Conservation (phyloP, 23 tunicate genomes). For the Styela clava region DNA sequence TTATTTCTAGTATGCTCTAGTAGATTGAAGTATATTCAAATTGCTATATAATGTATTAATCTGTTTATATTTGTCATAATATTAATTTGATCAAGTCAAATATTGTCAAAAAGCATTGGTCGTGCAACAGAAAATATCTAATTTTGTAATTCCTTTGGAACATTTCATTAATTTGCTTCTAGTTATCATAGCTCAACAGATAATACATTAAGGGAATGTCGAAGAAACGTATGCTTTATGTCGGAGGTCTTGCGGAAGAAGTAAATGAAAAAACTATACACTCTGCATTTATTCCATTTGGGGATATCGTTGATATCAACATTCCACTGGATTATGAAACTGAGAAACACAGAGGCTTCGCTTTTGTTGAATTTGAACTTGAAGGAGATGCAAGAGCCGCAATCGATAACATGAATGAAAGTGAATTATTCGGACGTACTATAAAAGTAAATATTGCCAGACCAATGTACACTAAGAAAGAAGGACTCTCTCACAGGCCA, state of each 20-base stretch:
- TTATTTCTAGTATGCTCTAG: too few relatives aligned
- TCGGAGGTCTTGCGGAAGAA: slow-evolving; percentile 91
- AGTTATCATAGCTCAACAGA: too few relatives aligned
- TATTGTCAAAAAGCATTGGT: too few relatives aligned
- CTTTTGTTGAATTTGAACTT: slow-evolving; percentile 84
- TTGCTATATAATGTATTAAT: too few relatives aligned
- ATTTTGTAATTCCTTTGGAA: too few relatives aligned
- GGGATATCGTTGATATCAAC: slow-evolving; percentile 96
- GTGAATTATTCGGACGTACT: slow-evolving; percentile 94
- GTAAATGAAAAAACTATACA: slow-evolving; percentile 90
- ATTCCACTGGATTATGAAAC: slow-evolving; percentile 96
- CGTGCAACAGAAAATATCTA: too few relatives aligned
- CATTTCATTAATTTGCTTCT: too few relatives aligned
- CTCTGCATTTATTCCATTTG: slow-evolving; percentile 94
- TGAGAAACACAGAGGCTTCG: slow-evolving; percentile 97
- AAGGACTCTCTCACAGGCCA: slow-evolving; percentile 77
- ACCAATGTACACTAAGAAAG: slow-evolving; percentile 88
- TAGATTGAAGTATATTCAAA: too few relatives aligned
- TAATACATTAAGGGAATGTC: too few relatives aligned
- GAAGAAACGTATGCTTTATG: slow-evolving; percentile 22
- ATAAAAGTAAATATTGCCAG: slow-evolving; percentile 88
- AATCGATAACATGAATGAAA: slow-evolving; percentile 96
- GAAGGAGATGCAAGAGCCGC: slow-evolving; percentile 98
- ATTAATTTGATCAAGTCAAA: too few relatives aligned
- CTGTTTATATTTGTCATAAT: too few relatives aligned